Conservation (phyloP, 2,113 vertebrate species). For the Trichechus manatus region DNA sequence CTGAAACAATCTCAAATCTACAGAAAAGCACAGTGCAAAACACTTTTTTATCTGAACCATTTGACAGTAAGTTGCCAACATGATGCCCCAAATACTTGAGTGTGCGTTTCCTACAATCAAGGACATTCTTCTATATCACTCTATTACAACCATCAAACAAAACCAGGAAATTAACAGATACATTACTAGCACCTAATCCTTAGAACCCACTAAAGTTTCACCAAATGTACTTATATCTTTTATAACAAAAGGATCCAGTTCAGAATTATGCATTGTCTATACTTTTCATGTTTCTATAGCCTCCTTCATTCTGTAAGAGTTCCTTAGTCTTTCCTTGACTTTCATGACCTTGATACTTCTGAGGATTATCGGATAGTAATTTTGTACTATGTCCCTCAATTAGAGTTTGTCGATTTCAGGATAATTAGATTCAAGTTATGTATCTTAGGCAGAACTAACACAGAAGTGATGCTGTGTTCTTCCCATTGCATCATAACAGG, state of each 20-base stretch:
- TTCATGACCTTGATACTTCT: too few relatives aligned
- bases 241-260: slow-evolving; percentile 31
- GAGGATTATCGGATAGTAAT: neutral
- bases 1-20: neutral
- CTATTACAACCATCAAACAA: slow-evolving; percentile 31
- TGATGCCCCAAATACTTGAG: too few relatives aligned
- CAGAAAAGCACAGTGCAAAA: too few relatives aligned
- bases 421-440: neutral
- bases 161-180: slow-evolving; percentile 39
- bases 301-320: slow-evolving; percentile 14
- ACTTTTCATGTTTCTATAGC: slow-evolving; percentile 9
- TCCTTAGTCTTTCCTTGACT: neutral
- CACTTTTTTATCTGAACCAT: too few relatives aligned
- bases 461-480: slow-evolving; percentile 1
- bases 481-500: neutral
- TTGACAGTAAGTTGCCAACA: too few relatives aligned
- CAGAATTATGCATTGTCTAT: slow-evolving; percentile 18
- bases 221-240: slow-evolving; percentile 22
- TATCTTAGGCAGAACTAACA: slow-evolving; percentile 4
- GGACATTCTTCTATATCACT: neutral
- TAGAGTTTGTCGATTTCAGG: slow-evolving; percentile 43
- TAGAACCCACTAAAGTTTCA: neutral
- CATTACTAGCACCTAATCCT: slow-evolving; percentile 38
- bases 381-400: neutral
- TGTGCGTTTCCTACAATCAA: too few relatives aligned